phyloP scores from a whole-genome alignment of 1,140 invertebrate species.

The Zophobas atratus region DNA sequence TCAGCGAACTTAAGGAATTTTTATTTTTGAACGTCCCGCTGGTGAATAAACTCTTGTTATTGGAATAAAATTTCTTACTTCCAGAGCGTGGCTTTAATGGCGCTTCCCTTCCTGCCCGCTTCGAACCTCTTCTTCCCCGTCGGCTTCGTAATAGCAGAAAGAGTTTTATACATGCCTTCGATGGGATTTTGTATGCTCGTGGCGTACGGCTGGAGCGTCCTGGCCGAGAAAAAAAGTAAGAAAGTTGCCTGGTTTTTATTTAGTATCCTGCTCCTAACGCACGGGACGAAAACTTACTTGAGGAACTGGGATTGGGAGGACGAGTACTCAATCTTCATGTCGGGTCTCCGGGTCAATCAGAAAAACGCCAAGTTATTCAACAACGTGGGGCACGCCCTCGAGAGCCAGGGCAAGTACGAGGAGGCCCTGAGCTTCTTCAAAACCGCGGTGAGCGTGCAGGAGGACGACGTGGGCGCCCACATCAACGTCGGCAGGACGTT shows the following conservation, averaged over 20 bases:
- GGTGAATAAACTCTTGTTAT: background rate
- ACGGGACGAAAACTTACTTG: slow-evolving; percentile 86
- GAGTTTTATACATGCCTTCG: slow-evolving; percentile 96
- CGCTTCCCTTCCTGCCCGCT: slow-evolving; percentile 94
- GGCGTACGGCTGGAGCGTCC: slow-evolving; percentile 80
- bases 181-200: slow-evolving; percentile 97
- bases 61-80: slow-evolving; percentile 64
- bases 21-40: too few relatives aligned
- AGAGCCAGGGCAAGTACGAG: slow-evolving; percentile 85
- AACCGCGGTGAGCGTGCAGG: slow-evolving; percentile 93
- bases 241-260: slow-evolving; percentile 77
- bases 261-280: slow-evolving; percentile 80
- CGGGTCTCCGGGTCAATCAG: slow-evolving; percentile 91
- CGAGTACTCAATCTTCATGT: slow-evolving; percentile 94
- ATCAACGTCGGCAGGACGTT: slow-evolving; percentile 97
- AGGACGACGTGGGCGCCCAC: slow-evolving; percentile 95
- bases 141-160: slow-evolving; percentile 96
- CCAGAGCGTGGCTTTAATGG: slow-evolving; percentile 87
- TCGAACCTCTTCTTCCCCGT: slow-evolving; percentile 98
- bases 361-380: slow-evolving; percentile 97
- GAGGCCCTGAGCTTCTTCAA: slow-evolving; percentile 94
- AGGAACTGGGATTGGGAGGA: slow-evolving; percentile 94
- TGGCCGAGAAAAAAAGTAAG: slow-evolving; percentile 72
- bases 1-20: too few relatives aligned
- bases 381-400: slow-evolving; percentile 96